Evolutionary conservation across 1,140 invertebrate species (phyloP).

Genomic region (Rhyzopertha dominica): DNA sequence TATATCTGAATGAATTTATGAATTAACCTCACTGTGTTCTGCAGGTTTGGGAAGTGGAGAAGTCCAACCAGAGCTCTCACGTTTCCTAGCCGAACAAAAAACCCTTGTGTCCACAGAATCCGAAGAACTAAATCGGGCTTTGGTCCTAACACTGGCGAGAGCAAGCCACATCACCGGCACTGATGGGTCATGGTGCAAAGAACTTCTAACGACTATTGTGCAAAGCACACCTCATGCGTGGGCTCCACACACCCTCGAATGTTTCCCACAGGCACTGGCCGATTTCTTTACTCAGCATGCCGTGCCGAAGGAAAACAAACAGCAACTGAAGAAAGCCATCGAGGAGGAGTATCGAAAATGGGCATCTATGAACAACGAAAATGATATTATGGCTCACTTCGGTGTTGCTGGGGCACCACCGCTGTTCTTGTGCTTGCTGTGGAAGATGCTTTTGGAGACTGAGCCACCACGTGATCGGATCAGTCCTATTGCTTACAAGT

Average conservation of each 20-base stretch:
- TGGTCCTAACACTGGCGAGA: conserved; percentile 88
- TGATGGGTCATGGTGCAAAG: conserved; percentile 82
- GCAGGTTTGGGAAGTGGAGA: conserved; percentile 78
- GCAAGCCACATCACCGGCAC: conserved; percentile 89
- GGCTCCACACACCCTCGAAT: conserved; percentile 86
- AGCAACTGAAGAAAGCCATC: conserved; percentile 83
- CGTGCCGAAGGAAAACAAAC: conserved; percentile 83
- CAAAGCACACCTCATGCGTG: conserved; percentile 91
- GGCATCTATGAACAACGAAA: conserved; percentile 95
- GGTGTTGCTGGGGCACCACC: conserved; percentile 83
- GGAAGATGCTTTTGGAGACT: conserved; percentile 94
- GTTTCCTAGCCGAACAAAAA: conserved; percentile 83
- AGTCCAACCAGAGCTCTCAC: conserved; percentile 83
- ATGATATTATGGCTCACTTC: conserved; percentile 93
- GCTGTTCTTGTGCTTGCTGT: conserved; percentile 85
- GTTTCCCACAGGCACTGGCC: conserved; percentile 81
- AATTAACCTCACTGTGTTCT: not conserved
- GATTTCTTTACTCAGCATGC: conserved; percentile 84
- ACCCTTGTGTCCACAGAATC: conserved; percentile 87
- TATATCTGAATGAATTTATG: not conserved
- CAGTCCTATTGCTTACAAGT: conserved; percentile 91
- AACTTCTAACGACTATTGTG: conserved; percentile 84
- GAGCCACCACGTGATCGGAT: too few species aligned
- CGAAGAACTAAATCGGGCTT: conserved; percentile 87
- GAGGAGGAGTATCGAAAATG: conserved; percentile 95